Evolutionary conservation across 2,888 invertebrate genomes (phyloP).

Genomic region (Chloroclysta siterata): DNA sequence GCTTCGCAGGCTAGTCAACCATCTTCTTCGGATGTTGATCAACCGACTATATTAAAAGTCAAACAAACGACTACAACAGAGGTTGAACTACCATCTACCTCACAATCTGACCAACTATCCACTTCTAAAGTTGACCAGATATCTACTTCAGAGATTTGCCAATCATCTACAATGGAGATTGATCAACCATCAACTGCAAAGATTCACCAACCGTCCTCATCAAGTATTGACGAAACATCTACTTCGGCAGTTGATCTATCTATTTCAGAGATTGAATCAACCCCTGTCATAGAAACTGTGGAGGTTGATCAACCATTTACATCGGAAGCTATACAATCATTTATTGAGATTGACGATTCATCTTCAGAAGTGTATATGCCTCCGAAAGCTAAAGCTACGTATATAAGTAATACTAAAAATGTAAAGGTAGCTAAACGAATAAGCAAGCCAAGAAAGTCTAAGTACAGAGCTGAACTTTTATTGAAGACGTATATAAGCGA

Average conservation of each 20-base stretch:
- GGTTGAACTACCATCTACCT: neutral
- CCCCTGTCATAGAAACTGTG: neutral
- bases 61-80: neutral
- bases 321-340: neutral
- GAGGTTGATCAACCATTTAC: neutral
- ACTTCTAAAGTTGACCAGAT: neutral
- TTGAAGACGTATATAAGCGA: constrained; percentile 18
- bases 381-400: constrained; percentile 1
- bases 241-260: neutral
- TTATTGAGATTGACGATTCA: neutral
- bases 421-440: constrained; percentile 16
- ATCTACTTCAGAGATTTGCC: neutral
- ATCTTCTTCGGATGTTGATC: neutral
- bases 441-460: constrained; percentile 18
- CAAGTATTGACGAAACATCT: neutral
- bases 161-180: neutral
- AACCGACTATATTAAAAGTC: neutral
- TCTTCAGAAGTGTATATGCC: constrained; percentile 6
- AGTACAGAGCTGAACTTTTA: constrained; percentile 18
- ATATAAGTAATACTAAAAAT: constrained; percentile 2
- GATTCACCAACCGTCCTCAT: neutral
- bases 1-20: neutral
- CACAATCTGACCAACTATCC: neutral
- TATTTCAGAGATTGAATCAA: neutral
- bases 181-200: neutral